These are phyloP conservation scores for Drosophila yakuba DNA, from an alignment of 1,140 invertebrate species.

Conservation along the genomic window DNA sequence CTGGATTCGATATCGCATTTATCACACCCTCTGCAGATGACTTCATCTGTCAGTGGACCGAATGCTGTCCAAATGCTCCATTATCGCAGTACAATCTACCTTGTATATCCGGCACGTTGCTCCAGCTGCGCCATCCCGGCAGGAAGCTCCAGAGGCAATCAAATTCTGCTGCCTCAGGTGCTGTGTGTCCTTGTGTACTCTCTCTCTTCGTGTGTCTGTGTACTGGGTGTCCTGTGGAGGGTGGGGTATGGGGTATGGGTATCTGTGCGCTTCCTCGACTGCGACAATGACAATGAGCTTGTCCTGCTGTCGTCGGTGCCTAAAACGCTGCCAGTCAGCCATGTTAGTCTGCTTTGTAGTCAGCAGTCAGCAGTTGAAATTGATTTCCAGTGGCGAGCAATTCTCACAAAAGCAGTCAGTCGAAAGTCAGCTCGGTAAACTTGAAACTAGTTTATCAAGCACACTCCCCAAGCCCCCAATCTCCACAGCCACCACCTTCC, in stretches of 20 bases:
- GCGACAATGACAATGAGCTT: constrained; percentile 50
- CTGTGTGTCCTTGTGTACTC: constrained; percentile 2
- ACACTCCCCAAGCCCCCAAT: background rate
- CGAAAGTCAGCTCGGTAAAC: constrained; percentile 19
- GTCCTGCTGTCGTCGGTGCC: constrained; percentile 33
- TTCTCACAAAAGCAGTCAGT: constrained; percentile 20
- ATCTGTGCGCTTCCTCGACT: constrained; percentile 1
- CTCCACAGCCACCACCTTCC: background rate
- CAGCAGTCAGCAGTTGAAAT: constrained; percentile 39
- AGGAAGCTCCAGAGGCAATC: constrained; percentile 50
- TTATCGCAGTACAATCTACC: constrained; percentile 48
- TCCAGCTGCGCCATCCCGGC: constrained; percentile 26
- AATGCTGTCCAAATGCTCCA: constrained; percentile 27
- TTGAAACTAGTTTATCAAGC: constrained; percentile 60
- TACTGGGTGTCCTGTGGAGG: too few relatives aligned
- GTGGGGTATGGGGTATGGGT: background rate
- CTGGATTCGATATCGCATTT: background rate
- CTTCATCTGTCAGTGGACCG: constrained; percentile 30
- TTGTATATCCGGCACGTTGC: constrained; percentile 37
- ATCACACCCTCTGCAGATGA: constrained; percentile 26
- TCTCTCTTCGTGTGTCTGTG: constrained; percentile 1
- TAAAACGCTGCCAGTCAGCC: constrained; percentile 51
- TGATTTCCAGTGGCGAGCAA: constrained; percentile 53
- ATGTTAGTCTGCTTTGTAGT: constrained; percentile 49
- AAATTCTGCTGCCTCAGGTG: constrained; percentile 49